Conservation (phyloP, 2,113 vertebrate genomes). For the Labeo rohita region DNA sequence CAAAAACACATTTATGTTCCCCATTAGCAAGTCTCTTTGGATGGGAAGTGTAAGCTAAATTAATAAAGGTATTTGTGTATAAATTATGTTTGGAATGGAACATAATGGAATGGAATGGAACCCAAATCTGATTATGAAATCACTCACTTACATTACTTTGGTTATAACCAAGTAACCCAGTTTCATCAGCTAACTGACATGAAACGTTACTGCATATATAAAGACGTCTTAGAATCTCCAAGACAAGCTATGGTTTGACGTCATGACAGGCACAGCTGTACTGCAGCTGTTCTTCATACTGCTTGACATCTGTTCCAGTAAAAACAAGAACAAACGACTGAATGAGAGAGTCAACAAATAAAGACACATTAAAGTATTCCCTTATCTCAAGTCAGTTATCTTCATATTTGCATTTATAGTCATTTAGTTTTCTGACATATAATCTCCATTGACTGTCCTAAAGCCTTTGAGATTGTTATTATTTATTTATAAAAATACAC, state of each 20-base stretch:
- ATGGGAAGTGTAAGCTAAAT: not conserved
- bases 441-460: not conserved
- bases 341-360: constrained; percentile 22
- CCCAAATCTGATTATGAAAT: not conserved
- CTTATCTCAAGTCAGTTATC: constrained; percentile 4
- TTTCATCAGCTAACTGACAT: not conserved
- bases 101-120: no score
- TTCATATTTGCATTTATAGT: not conserved
- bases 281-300: constrained; percentile 21
- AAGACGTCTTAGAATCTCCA: not conserved
- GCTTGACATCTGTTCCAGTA: constrained; percentile 17
- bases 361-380: constrained; percentile 11
- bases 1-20: not conserved
- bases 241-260: not conserved
- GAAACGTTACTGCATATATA: not conserved
- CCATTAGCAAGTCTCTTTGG: not conserved
- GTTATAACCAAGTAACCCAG: not conserved
- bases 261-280: constrained; percentile 6
- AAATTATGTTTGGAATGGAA: no score
- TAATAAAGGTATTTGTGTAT: not conserved
- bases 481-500: not conserved
- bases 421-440: not conserved
- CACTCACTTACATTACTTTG: not conserved
- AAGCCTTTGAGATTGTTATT: not conserved
- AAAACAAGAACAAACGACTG: constrained; percentile 8